These are phyloP conservation scores for Diglossa brunneiventris DNA, from an alignment of 2,113 vertebrate genomes.

Conservation along the genomic window DNA sequence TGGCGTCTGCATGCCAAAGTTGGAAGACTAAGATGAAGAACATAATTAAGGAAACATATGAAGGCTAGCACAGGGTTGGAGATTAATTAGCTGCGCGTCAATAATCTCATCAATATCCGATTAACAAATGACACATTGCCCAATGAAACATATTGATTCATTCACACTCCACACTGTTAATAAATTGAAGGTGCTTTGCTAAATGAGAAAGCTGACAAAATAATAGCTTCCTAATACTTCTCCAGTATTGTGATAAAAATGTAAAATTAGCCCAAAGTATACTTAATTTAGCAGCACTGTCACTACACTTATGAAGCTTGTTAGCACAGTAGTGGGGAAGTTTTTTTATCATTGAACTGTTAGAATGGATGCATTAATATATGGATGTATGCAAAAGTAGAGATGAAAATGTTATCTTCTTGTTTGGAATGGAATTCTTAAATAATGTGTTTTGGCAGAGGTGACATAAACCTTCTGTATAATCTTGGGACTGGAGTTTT, in stretches of 20 bases:
- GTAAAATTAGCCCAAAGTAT: constrained; percentile 76
- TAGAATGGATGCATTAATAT: neutral
- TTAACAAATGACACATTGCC: constrained; percentile 99
- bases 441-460: neutral
- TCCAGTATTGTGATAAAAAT: constrained; percentile 75
- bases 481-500: neutral
- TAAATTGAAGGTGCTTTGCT: constrained; percentile 92
- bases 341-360: neutral
- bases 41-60: constrained; percentile 99
- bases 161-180: constrained; percentile 89
- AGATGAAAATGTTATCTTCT: neutral
- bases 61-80: constrained; percentile 86
- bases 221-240: constrained; percentile 78
- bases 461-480: neutral
- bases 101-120: constrained; percentile 99
- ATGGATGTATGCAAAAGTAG: neutral
- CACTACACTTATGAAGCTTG: constrained; percentile 50
- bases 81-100: constrained; percentile 99
- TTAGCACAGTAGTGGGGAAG: constrained; percentile 12
- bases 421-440: neutral
- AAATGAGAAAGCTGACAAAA: constrained; percentile 87
- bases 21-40: constrained; percentile 94
- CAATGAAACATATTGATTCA: constrained; percentile 98
- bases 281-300: constrained; percentile 73
- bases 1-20: constrained; percentile 74